These are phyloP conservation scores for Rafetus swinhoei DNA, from an alignment of 2,113 vertebrate genomes.

Conservation along the genomic window DNA sequence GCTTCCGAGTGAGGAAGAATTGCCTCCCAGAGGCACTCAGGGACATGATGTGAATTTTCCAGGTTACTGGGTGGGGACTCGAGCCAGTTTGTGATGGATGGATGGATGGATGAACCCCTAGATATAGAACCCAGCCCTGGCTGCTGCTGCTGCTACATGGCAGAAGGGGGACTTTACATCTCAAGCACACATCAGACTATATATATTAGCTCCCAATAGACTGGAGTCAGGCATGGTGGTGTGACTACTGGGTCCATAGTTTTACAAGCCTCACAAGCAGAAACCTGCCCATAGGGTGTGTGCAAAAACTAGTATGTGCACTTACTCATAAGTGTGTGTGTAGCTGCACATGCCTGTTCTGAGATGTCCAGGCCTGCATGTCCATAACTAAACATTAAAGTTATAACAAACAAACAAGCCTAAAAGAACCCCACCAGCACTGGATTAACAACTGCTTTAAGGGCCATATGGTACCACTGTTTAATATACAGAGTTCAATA, in stretches of 20 bases:
- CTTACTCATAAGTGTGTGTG: background rate
- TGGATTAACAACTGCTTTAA: background rate
- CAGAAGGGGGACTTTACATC: background rate
- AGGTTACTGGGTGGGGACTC: too few relatives aligned
- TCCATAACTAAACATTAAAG: background rate
- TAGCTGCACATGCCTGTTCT: background rate
- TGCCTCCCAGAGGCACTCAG: too few relatives aligned
- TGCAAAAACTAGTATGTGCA: background rate
- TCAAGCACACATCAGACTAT: background rate
- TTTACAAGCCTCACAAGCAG: background rate
- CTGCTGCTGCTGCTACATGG: too few relatives aligned
- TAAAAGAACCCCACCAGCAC: background rate
- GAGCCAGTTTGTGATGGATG: too few relatives aligned
- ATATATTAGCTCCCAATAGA: background rate
- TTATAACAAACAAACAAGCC: background rate
- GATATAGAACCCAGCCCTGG: too few relatives aligned
- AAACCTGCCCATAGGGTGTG: rapidly evolving
- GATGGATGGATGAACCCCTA: too few relatives aligned
- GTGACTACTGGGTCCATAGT: rapidly evolving
- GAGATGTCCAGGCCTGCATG: background rate
- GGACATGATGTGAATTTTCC: too few relatives aligned
- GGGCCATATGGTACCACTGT: background rate
- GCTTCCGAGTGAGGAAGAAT: too few relatives aligned
- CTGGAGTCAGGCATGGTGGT: background rate
- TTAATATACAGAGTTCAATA: background rate